Evolutionary conservation across 1,140 invertebrate genomes (phyloP).

Genomic region (Hylyphantes graminicola): DNA sequence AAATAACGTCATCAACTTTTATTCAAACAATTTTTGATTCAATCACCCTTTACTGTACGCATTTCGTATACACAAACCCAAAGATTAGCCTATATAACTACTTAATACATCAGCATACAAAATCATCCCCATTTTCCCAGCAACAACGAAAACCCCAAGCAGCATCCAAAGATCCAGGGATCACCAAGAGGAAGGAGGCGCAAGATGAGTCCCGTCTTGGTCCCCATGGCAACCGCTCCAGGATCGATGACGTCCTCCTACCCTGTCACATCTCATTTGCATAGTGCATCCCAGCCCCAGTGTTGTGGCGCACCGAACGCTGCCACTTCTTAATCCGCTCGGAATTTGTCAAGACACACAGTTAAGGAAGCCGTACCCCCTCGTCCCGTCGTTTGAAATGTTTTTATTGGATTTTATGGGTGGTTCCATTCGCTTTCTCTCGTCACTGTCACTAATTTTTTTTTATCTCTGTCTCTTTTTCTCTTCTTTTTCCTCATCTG

Average conservation of each 20-base stretch:
- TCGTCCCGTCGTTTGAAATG: constrained; percentile 52
- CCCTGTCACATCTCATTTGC: constrained; percentile 61
- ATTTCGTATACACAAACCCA: too few relatives aligned
- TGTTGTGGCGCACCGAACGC: constrained; percentile 52
- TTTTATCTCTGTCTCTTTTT: not conserved
- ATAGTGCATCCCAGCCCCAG: constrained; percentile 56
- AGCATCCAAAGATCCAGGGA: not conserved
- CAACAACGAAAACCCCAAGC: not conserved
- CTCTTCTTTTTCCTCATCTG: constrained; percentile 4
- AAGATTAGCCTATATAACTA: too few relatives aligned
- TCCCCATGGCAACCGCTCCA: constrained; percentile 24
- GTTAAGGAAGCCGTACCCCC: not conserved
- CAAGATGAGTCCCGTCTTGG: constrained; percentile 57
- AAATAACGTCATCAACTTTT: too few relatives aligned
- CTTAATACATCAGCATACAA: not conserved
- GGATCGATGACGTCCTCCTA: constrained; percentile 54
- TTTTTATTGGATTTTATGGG: constrained; percentile 60
- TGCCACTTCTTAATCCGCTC: constrained; percentile 43
- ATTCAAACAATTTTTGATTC: too few relatives aligned
- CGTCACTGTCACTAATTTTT: constrained; percentile 56
- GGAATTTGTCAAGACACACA: constrained; percentile 58
- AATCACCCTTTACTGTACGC: too few relatives aligned
- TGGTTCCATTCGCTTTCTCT: constrained; percentile 59
- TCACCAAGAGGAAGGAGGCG: constrained; percentile 18
- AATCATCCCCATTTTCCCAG: not conserved